phyloP scores from a whole-genome alignment of 2,888 invertebrate genomes.

The Pristionchus exspectatus region DNA sequence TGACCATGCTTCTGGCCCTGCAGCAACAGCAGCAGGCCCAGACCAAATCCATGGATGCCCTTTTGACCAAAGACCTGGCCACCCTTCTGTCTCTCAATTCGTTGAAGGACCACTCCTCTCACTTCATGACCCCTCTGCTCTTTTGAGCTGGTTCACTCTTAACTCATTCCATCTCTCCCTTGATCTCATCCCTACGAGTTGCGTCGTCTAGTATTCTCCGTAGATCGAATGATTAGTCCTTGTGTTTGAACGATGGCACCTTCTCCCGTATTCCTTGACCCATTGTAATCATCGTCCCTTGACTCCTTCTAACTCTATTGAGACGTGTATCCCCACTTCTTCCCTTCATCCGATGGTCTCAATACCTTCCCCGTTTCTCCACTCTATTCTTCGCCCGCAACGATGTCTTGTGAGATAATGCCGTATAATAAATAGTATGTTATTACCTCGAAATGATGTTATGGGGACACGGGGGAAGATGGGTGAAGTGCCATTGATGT shows the following conservation, averaged over 20 bases:
- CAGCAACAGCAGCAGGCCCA: conserved; percentile 24
- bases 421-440: conserved; percentile 42
- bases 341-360: conserved; percentile 46
- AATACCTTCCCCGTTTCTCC: conserved; percentile 20
- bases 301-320: too few species aligned
- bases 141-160: conserved; percentile 27
- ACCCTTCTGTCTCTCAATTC: conserved; percentile 51
- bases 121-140: conserved; percentile 51
- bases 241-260: conserved; percentile 22
- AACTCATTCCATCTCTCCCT: neutral
- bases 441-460: neutral
- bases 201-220: neutral
- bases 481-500: neutral
- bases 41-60: neutral
- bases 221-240: neutral
- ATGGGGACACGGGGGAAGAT: neutral
- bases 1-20: conserved; percentile 51
- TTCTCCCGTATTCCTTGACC: neutral
- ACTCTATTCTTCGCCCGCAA: neutral
- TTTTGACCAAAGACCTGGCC: conserved; percentile 38
- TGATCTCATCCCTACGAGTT: neutral
- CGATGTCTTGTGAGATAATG: neutral
- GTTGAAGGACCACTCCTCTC: conserved; percentile 25
- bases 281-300: neutral
- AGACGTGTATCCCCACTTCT: neutral